These are phyloP conservation scores for Progne subis DNA, from an alignment of 2,113 vertebrate genomes.

Conservation along the genomic window DNA sequence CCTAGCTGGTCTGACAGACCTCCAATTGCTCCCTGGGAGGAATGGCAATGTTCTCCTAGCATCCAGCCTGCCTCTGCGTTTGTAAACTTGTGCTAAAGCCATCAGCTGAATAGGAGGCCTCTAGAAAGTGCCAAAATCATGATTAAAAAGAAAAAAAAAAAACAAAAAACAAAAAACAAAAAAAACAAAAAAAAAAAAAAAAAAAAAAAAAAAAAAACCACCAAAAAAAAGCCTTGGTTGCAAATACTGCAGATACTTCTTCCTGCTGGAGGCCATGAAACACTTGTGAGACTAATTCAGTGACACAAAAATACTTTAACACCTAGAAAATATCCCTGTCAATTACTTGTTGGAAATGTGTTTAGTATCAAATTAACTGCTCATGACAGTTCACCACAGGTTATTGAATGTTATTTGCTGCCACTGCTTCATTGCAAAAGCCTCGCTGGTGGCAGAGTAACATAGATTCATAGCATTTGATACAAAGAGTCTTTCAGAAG, in stretches of 20 bases:
- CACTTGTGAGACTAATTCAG: neutral
- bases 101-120: neutral
- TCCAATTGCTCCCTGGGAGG: neutral
- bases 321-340: conserved; percentile 34
- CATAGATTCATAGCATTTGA: conserved; percentile 65
- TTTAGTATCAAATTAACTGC: conserved; percentile 76
- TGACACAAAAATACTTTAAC: neutral
- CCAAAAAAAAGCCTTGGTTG: neutral
- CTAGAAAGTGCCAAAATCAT: neutral
- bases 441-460: conserved; percentile 53
- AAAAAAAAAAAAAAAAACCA: too few relatives aligned
- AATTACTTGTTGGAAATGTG: conserved; percentile 59
- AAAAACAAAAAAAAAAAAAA: too few relatives aligned
- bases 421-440: conserved; percentile 65
- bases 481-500: conserved; percentile 75
- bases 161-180: neutral
- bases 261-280: neutral
- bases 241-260: neutral
- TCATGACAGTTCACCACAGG: conserved; percentile 72
- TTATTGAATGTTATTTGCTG: conserved; percentile 75
- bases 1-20: conserved; percentile 28
- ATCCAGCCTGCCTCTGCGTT: neutral
- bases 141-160: neutral
- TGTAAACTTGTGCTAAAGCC: neutral
- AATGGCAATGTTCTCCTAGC: neutral